Evolutionary conservation across 2,888 invertebrate genomes (phyloP).

Genomic region (Atethmia centrago): DNA sequence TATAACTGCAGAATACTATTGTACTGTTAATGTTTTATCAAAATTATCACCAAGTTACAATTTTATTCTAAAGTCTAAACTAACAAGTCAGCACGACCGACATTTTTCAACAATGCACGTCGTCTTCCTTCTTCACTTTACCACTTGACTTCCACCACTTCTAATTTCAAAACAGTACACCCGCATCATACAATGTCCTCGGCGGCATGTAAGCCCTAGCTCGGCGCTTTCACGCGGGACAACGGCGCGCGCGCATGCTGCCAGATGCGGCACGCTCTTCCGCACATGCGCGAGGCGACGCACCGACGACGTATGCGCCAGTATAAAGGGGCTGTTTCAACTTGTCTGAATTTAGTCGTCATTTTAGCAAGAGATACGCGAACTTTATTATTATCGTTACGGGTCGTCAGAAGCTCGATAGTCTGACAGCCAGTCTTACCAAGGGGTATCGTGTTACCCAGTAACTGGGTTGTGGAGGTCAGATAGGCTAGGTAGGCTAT

Average conservation of each 20-base stretch:
- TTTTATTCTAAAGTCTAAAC: background rate
- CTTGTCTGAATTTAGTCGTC: background rate
- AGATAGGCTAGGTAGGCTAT: too few species aligned
- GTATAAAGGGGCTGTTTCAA: conserved; percentile 16
- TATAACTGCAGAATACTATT: background rate
- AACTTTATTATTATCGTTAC: too few species aligned
- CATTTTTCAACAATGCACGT: background rate
- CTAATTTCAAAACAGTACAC: conserved; percentile 27
- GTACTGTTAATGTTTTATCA: background rate
- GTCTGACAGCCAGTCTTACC: too few species aligned
- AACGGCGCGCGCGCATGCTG: conserved; percentile 62
- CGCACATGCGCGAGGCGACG: conserved; percentile 58
- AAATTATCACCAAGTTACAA: background rate
- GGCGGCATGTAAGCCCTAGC: conserved; percentile 53
- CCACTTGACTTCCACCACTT: conserved; percentile 20
- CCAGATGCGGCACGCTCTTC: conserved; percentile 78
- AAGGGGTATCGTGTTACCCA: too few species aligned
- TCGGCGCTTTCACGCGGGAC: conserved; percentile 45
- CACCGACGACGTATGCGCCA: conserved; percentile 29
- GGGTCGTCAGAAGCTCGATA: too few species aligned
- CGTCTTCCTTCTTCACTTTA: conserved; percentile 4
- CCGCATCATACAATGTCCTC: conserved; percentile 32
- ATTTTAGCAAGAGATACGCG: background rate
- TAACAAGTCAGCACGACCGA: background rate
- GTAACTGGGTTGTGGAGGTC: too few species aligned